These are phyloP conservation scores for Tipula lateralis DNA, from an alignment of 2,888 invertebrate species.

Conservation along the genomic window DNA sequence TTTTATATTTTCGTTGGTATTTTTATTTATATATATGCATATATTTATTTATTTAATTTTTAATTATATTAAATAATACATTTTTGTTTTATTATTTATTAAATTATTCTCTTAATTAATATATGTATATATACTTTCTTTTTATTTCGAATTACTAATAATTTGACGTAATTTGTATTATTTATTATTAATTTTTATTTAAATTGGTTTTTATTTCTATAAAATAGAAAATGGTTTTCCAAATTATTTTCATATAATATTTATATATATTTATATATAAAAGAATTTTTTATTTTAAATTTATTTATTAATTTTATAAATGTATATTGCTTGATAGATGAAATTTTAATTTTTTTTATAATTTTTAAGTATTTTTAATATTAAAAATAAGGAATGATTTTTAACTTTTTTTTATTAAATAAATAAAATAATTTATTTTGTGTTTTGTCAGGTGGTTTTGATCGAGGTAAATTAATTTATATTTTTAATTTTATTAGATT, in stretches of 20 bases:
- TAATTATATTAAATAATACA: neutral
- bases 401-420: neutral
- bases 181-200: neutral
- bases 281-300: neutral
- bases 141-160: constrained; percentile 14
- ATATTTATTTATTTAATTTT: constrained; percentile 3
- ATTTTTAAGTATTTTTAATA: constrained; percentile 19
- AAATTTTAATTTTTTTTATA: constrained; percentile 7
- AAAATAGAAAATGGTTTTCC: neutral
- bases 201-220: neutral
- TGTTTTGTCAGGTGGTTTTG: neutral
- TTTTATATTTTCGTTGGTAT: neutral
- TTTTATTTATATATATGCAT: neutral
- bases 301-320: neutral
- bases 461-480: neutral
- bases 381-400: constrained; percentile 19
- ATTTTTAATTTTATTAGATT: neutral
- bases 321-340: constrained; percentile 19
- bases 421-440: neutral
- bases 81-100: neutral
- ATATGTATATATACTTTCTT: neutral
- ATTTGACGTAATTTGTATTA: constrained; percentile 24
- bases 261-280: neutral
- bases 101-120: neutral
- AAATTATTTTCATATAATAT: neutral